Evolutionary conservation across 2,888 invertebrate species (phyloP).

Genomic region (Pollenia angustigena): DNA sequence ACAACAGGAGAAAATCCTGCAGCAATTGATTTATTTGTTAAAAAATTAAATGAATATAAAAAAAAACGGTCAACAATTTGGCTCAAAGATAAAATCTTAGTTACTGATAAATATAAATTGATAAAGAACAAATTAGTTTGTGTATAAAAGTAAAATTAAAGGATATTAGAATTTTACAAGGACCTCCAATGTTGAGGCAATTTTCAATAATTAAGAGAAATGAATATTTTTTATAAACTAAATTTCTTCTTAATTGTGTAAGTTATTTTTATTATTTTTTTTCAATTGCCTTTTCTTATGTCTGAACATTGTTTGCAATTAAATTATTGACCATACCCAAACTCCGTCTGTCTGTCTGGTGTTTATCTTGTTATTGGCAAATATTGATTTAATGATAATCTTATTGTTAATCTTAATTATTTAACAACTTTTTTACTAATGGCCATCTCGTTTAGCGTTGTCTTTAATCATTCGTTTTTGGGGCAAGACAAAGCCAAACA

Average conservation of each 20-base stretch:
- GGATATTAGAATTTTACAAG: slow-evolving; percentile 7
- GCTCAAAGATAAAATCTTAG: neutral
- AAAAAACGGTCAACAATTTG: slow-evolving; percentile 17
- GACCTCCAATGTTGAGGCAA: slow-evolving; percentile 36
- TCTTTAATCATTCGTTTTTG: slow-evolving; percentile 63
- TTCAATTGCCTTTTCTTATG: slow-evolving; percentile 25
- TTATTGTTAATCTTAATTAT: slow-evolving; percentile 72
- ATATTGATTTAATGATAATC: slow-evolving; percentile 73
- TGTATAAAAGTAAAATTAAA: slow-evolving; percentile 1
- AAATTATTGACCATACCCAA: neutral
- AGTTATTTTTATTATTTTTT: neutral
- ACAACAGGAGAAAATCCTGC: neutral
- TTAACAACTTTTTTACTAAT: slow-evolving; percentile 74
- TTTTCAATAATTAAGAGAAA: neutral
- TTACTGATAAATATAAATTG: slow-evolving; percentile 38
- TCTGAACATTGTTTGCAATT: slow-evolving; percentile 7
- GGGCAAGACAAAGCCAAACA: slow-evolving; percentile 20
- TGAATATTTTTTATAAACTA: neutral
- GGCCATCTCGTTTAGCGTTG: slow-evolving; percentile 69
- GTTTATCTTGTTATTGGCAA: slow-evolving; percentile 69
- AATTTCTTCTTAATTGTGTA: neutral
- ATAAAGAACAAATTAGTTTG: slow-evolving; percentile 3
- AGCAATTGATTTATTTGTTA: slow-evolving; percentile 55
- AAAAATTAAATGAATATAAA: slow-evolving; percentile 9
- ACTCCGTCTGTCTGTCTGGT: slow-evolving; percentile 29